phyloP scores from a whole-genome alignment of 2,888 invertebrate species.

The Tricholauxania praeusta region DNA sequence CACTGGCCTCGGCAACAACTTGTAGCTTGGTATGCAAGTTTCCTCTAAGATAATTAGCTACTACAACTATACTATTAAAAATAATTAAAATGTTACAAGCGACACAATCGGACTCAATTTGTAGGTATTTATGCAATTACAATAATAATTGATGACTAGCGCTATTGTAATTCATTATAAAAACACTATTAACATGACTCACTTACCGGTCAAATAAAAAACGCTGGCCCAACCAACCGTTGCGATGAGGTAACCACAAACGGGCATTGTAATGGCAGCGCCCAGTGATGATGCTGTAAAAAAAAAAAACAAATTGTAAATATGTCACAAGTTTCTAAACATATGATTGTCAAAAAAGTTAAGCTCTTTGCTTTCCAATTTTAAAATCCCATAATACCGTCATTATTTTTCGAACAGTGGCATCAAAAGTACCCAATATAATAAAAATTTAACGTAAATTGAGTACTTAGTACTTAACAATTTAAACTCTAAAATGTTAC shows the following conservation, averaged over 20 bases:
- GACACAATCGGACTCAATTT: neutral
- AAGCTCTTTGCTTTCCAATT: no score
- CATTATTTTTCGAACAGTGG: no score
- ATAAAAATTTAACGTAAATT: no score
- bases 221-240: conserved; percentile 89
- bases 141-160: no score
- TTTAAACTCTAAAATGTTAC: conserved; percentile 35
- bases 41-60: neutral
- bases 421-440: no score
- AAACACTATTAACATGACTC: neutral
- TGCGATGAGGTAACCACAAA: conserved; percentile 85
- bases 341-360: neutral
- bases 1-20: conserved; percentile 15
- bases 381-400: no score
- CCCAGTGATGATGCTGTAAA: conserved; percentile 86
- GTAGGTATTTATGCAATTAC: neutral
- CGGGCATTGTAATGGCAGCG: conserved; percentile 90
- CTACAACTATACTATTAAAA: conserved; percentile 13
- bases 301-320: conserved; percentile 20
- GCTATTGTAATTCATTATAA: neutral
- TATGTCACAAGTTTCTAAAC: neutral
- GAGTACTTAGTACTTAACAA: neutral
- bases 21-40: neutral
- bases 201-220: conserved; percentile 84
- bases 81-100: conserved; percentile 6